phyloP scores from a whole-genome alignment of 2,113 vertebrate species.

The Eretmochelys imbricata region DNA sequence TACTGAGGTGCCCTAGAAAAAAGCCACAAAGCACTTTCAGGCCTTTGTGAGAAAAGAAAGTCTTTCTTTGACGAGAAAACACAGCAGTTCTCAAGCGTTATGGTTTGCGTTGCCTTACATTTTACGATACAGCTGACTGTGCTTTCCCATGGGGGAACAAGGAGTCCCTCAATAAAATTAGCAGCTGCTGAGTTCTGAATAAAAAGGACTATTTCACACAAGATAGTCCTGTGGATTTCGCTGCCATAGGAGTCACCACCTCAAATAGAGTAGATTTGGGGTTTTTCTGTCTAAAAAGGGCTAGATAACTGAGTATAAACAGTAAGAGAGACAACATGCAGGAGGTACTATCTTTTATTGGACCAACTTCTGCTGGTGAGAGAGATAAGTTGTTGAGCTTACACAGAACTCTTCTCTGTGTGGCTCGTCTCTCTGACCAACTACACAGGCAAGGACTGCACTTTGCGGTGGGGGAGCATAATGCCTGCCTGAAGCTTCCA shows the following conservation, averaged over 20 bases:
- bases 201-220: neutral
- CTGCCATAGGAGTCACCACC: rapidly evolving
- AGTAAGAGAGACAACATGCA: neutral
- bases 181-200: neutral
- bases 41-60: neutral
- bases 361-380: neutral
- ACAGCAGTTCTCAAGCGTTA: neutral
- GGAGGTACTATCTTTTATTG: too few relatives aligned
- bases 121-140: rapidly evolving
- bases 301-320: neutral
- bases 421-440: neutral
- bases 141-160: neutral
- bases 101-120: rapidly evolving
- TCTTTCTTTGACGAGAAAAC: neutral
- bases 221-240: rapidly evolving
- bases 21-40: neutral
- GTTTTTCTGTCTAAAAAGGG: neutral
- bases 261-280: neutral
- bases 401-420: neutral
- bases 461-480: too few relatives aligned
- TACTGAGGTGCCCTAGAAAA: neutral
- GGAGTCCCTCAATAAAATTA: rapidly evolving
- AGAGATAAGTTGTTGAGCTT: neutral
- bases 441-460: too few relatives aligned
- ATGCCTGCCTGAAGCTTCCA: too few relatives aligned